Percentiles rank a stretch among this genome's conserved stretches.
Evolutionary conservation across 2,888 invertebrate genomes (phyloP).

Genomic region (Oscheius sp.): DNA sequence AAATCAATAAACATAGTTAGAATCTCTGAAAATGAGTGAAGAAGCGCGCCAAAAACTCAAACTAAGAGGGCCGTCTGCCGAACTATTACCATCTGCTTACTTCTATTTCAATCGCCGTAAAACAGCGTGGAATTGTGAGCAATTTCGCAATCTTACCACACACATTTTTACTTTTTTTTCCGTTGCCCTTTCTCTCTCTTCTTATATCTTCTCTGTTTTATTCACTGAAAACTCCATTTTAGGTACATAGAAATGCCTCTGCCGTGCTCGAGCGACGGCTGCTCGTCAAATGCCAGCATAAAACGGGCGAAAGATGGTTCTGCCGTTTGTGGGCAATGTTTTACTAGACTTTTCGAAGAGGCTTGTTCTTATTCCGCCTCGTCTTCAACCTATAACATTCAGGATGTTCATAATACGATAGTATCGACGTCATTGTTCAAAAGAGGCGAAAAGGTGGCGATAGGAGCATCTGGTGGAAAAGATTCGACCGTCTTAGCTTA

Average conservation of each 20-base stretch:
- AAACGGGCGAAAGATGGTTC: slow-evolving; percentile 69
- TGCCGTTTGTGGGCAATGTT: slow-evolving; percentile 68
- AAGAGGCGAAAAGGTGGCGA: slow-evolving; percentile 69
- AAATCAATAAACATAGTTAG: too few species aligned
- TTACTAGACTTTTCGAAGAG: slow-evolving; percentile 67
- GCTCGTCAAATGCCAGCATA: slow-evolving; percentile 48
- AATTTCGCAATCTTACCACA: too few species aligned
- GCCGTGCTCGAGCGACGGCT: slow-evolving; percentile 34
- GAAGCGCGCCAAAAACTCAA: too few species aligned
- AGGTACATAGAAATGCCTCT: slow-evolving; percentile 17
- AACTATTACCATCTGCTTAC: too few species aligned
- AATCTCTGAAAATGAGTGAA: too few species aligned
- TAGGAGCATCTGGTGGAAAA: slow-evolving; percentile 74
- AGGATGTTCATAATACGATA: slow-evolving; percentile 73
- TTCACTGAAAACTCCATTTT: background rate
- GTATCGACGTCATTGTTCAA: slow-evolving; percentile 60
- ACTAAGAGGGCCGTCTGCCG: too few species aligned
- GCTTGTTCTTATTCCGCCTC: slow-evolving; percentile 40
- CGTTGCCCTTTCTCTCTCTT: background rate
- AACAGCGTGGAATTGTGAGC: too few species aligned
- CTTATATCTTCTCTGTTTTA: background rate
- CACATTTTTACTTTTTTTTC: too few species aligned
- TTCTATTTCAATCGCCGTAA: too few species aligned
- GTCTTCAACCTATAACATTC: slow-evolving; percentile 3
- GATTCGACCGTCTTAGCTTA: slow-evolving; percentile 98